Percentiles rank a stretch among this genome's conserved stretches.
Conservation (phyloP, 2,113 vertebrate species). For the Cariama cristata region DNA sequence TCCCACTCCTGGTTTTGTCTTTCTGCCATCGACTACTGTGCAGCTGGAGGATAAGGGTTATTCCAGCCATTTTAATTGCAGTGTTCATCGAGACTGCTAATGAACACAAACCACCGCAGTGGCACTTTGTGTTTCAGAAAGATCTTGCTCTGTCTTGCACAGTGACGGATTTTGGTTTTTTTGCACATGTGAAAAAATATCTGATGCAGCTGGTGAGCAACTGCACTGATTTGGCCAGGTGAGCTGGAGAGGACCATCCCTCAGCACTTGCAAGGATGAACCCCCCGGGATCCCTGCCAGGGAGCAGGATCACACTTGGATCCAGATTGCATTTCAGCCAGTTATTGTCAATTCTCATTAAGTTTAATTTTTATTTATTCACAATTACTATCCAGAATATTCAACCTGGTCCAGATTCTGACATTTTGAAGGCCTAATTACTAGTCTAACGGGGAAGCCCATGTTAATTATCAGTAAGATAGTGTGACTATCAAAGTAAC, state of each 20-base stretch:
- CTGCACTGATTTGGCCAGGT: not conserved
- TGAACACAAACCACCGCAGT: not conserved
- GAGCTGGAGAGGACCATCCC: not conserved
- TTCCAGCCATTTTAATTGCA: not conserved
- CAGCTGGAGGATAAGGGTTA: not conserved
- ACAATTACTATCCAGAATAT: not conserved
- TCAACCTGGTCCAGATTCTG: slow-evolving; percentile 9
- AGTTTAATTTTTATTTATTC: not conserved
- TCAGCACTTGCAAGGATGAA: rapidly evolving
- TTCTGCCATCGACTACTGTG: not conserved
- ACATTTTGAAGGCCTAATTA: slow-evolving; percentile 39
- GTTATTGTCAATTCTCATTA: not conserved
- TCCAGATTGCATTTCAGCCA: not conserved
- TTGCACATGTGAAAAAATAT: not conserved
- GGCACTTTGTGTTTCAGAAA: not conserved
- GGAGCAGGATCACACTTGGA: not conserved
- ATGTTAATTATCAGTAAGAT: not conserved
- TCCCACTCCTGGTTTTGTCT: rapidly evolving
- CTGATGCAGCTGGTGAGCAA: not conserved
- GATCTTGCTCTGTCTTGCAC: not conserved
- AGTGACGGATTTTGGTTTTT: not conserved
- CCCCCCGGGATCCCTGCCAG: rapidly evolving
- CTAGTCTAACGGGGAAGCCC: not conserved
- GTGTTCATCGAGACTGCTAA: not conserved
- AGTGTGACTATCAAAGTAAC: not conserved